A percentile compares a stretch with the other conserved stretches of the same genome.
These are phyloP conservation scores for Neodiprion virginianus DNA, from an alignment of 1,140 invertebrate genomes.

Conservation along the genomic window DNA sequence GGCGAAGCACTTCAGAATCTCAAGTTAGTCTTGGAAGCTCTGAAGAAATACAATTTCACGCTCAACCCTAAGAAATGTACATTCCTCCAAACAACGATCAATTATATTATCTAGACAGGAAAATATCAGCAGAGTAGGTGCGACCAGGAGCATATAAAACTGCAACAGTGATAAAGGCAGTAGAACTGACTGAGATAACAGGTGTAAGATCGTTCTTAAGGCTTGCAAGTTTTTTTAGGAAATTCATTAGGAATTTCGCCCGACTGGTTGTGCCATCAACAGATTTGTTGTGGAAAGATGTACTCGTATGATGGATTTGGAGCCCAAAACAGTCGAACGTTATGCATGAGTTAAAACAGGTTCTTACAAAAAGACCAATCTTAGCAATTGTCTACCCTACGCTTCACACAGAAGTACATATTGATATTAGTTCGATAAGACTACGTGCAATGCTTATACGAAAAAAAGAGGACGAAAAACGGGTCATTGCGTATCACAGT, in stretches of 20 bases:
- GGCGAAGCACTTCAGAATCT: no score
- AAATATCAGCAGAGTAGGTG: conserved; percentile 21
- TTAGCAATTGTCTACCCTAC: conserved; percentile 46
- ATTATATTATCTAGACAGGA: no score
- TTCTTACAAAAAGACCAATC: conserved; percentile 34
- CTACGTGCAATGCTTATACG: conserved; percentile 20
- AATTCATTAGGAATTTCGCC: not conserved
- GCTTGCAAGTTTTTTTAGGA: conserved; percentile 12
- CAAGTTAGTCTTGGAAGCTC: no score
- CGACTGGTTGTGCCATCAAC: conserved; percentile 10
- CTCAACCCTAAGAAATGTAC: conserved; percentile 22
- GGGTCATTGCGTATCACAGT: conserved; percentile 21
- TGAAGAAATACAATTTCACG: no score
- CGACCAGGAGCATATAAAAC: conserved; percentile 24
- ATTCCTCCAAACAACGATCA: no score
- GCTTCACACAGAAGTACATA: conserved; percentile 39
- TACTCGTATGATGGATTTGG: not conserved
- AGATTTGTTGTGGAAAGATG: conserved; percentile 11
- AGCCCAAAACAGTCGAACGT: conserved; percentile 9
- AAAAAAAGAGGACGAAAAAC: conserved; percentile 16
- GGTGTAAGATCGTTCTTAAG: conserved; percentile 12
- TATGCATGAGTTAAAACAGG: conserved; percentile 15
- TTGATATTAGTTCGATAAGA: conserved; percentile 26
- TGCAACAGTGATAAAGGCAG: no score
- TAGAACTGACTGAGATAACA: conserved; percentile 7